Evolutionary conservation across 1,140 invertebrate genomes (phyloP).

Genomic region (Oryctes rhinoceros): DNA sequence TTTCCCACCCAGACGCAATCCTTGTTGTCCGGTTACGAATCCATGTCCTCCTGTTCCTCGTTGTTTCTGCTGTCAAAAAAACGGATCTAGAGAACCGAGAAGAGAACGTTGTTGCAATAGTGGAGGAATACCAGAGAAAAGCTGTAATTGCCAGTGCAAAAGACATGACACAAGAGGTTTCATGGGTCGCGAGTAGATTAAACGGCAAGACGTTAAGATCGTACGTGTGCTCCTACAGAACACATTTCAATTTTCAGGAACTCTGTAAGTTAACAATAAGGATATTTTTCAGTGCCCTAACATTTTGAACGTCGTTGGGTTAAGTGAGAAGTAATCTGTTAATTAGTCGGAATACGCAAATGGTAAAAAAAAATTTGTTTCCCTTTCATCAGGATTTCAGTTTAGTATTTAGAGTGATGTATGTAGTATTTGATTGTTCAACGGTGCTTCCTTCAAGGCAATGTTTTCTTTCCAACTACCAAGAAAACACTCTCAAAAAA

Average conservation of each 20-base stretch:
- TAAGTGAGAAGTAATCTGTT: too few relatives aligned
- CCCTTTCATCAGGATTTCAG: too few relatives aligned
- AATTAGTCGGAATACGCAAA: too few relatives aligned
- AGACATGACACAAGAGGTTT: neutral
- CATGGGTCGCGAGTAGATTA: neutral
- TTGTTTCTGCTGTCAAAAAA: constrained; percentile 4
- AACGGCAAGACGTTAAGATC: neutral
- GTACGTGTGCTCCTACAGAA: neutral
- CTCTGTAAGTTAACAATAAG: too few relatives aligned
- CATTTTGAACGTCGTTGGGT: too few relatives aligned
- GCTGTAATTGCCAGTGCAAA: neutral
- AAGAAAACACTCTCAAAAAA: too few relatives aligned
- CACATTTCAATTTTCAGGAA: neutral
- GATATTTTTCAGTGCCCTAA: too few relatives aligned
- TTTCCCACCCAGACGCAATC: constrained; percentile 46
- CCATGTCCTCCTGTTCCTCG: constrained; percentile 40
- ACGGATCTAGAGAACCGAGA: neutral
- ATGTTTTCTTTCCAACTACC: too few relatives aligned
- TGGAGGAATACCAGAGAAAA: neutral
- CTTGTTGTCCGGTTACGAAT: constrained; percentile 44
- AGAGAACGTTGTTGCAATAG: neutral
- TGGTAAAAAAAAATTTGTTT: too few relatives aligned
- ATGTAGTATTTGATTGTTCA: too few relatives aligned
- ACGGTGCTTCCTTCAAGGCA: too few relatives aligned
- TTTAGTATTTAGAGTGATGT: too few relatives aligned